These are phyloP conservation scores for Hydrocynus forskahlii DNA, from an alignment of 2,797 vertebrate genomes.

Conservation along the genomic window DNA sequence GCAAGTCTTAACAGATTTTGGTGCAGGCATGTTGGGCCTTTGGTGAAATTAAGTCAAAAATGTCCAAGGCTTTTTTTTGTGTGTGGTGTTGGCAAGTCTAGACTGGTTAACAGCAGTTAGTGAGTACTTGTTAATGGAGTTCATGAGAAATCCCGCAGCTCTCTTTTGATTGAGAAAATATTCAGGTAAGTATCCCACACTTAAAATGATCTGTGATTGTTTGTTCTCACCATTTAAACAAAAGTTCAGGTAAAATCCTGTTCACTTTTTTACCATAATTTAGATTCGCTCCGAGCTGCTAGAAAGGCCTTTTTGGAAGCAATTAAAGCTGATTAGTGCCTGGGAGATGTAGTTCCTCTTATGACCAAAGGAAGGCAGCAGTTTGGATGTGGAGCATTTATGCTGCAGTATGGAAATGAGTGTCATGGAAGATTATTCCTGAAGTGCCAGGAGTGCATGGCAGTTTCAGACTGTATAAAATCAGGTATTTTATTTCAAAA, in stretches of 20 bases:
- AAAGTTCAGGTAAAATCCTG: not conserved
- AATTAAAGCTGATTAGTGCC: too few species aligned
- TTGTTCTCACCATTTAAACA: too few species aligned
- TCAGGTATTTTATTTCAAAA: not conserved
- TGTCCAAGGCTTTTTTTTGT: not conserved
- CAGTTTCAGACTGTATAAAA: not conserved
- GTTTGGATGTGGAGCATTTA: not conserved
- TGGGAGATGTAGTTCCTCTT: not conserved
- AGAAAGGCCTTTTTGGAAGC: too few species aligned
- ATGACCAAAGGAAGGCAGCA: conserved; percentile 48
- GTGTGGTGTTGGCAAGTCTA: not conserved
- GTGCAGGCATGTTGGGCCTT: too few species aligned
- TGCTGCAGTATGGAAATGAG: conserved; percentile 35
- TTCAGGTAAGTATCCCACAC: not conserved
- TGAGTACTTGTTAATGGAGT: not conserved
- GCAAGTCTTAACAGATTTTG: not conserved
- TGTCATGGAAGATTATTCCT: conserved; percentile 34
- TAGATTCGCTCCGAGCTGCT: too few species aligned
- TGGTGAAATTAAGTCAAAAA: not conserved
- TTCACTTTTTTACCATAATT: too few species aligned
- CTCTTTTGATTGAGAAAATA: not conserved
- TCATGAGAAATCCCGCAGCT: not conserved
- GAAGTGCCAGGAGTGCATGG: conserved; percentile 13
- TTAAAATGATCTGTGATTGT: not conserved
- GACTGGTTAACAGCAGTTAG: not conserved